Evolutionary conservation across 2,888 invertebrate species (phyloP).

Genomic region (Patella depressa): DNA sequence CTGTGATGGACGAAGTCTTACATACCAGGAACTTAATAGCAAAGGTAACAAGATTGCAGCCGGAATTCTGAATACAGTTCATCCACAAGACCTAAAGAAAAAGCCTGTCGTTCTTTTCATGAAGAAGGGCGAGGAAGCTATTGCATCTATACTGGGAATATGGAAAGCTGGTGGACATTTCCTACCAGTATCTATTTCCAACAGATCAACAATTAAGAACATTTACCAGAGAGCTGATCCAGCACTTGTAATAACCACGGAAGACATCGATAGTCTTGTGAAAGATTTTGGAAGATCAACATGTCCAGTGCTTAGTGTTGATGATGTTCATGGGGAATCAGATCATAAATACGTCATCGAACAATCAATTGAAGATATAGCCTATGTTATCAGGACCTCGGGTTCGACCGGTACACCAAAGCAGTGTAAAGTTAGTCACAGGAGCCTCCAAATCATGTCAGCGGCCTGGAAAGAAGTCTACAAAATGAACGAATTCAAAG

Average conservation of each 20-base stretch:
- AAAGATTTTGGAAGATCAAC: not conserved
- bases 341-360: not conserved
- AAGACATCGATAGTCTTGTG: not conserved
- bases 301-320: not conserved
- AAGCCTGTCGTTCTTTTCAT: not conserved
- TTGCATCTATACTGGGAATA: conserved; percentile 20
- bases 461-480: conserved; percentile 16
- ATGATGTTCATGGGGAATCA: not conserved
- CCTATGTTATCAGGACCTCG: conserved; percentile 24
- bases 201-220: not conserved
- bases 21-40: not conserved
- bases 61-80: not conserved
- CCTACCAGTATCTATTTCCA: conserved; percentile 13
- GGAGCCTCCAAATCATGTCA: conserved; percentile 11
- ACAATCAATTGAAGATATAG: not conserved
- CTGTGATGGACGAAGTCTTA: not conserved
- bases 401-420: conserved; percentile 26
- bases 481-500: conserved; percentile 8
- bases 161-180: conserved; percentile 25
- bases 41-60: not conserved
- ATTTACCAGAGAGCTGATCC: not conserved
- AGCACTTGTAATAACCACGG: not conserved
- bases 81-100: not conserved
- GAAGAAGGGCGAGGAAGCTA: conserved; percentile 8
- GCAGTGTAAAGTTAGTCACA: conserved; percentile 10